A percentile compares a stretch with the other conserved stretches of the same genome.
Conservation (phyloP, 2,797 vertebrate genomes). For the Neosalanx taihuensis region DNA sequence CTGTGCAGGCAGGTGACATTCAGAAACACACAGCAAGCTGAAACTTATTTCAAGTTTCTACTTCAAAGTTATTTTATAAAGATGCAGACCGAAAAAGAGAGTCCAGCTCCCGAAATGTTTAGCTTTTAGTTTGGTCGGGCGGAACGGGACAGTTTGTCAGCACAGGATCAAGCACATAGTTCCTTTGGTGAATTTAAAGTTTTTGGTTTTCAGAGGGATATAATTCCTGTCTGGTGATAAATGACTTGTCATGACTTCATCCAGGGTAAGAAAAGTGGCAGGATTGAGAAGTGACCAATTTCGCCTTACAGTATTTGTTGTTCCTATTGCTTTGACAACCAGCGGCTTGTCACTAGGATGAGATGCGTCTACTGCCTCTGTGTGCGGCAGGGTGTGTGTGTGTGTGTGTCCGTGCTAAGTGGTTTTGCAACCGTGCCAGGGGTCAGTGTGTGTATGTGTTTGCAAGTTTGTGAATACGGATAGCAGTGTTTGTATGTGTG, state of each 20-base stretch:
- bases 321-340: conserved; percentile 14
- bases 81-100: background rate
- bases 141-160: background rate
- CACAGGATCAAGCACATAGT: background rate
- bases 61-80: background rate
- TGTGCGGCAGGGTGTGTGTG: background rate
- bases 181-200: background rate
- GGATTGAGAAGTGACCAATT: conserved; percentile 1
- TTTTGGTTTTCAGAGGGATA: conserved; percentile 7
- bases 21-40: background rate
- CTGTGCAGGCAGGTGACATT: background rate
- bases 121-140: background rate
- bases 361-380: background rate
- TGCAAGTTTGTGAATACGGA: background rate
- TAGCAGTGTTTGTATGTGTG: background rate
- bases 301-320: background rate
- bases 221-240: background rate
- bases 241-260: conserved; percentile 5
- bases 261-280: background rate
- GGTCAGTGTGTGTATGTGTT: background rate
- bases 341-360: conserved; percentile 4
- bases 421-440: too few relatives aligned
- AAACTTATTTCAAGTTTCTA: background rate
- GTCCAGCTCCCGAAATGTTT: background rate
- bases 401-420: background rate